phyloP scores from a whole-genome alignment of 37 sponge, comb jelly and placozoan genomes.

The Oopsacas minuta region DNA sequence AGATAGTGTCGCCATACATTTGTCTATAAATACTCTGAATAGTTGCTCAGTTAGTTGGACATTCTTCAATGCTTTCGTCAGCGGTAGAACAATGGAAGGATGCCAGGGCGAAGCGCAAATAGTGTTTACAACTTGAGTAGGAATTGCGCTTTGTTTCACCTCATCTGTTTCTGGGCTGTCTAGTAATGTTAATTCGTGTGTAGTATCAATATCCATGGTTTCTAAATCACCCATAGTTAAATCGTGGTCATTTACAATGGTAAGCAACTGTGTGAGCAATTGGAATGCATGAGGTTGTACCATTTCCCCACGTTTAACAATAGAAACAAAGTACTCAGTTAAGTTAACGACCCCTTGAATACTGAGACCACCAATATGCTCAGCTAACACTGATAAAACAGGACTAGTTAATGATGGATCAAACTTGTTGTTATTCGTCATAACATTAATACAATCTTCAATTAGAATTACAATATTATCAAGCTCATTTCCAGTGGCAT shows the following conservation, averaged over 20 bases:
- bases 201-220: neutral
- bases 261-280: neutral
- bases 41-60: neutral
- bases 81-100: neutral
- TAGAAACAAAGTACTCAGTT: neutral
- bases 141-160: neutral
- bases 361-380: neutral
- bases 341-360: neutral
- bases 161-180: neutral
- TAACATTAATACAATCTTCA: neutral
- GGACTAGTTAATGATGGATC: neutral
- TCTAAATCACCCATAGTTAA: neutral
- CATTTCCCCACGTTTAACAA: neutral
- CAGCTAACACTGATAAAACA: neutral
- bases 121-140: neutral
- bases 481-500: neutral
- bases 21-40: neutral
- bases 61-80: neutral
- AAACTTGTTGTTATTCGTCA: neutral
- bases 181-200: neutral
- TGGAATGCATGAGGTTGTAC: constrained; percentile 1
- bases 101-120: neutral
- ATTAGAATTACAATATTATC: neutral
- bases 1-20: neutral
- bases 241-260: neutral